A percentile compares a stretch with the other conserved stretches of the same genome.
These are phyloP conservation scores for Entomyzon cyanotis DNA, from an alignment of 2,113 vertebrate genomes.

Conservation along the genomic window DNA sequence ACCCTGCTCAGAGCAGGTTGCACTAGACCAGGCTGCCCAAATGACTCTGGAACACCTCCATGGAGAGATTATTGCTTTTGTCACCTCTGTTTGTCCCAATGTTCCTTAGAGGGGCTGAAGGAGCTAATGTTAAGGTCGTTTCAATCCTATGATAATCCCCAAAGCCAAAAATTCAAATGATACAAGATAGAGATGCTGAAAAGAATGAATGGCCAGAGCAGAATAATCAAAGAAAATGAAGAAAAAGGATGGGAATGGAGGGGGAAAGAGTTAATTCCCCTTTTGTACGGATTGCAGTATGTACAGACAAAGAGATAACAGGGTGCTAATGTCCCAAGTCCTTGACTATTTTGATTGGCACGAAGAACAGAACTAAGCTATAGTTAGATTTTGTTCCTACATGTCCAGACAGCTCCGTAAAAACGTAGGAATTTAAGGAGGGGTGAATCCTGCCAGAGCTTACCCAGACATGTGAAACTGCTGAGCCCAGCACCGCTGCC, in stretches of 20 bases:
- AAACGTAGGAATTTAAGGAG: slow-evolving; percentile 1
- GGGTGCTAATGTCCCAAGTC: not conserved
- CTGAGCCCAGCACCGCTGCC: not conserved
- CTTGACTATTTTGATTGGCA: slow-evolving; percentile 21
- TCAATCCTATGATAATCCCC: not conserved
- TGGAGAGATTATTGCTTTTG: not conserved
- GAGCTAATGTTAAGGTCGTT: not conserved
- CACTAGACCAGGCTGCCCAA: not conserved
- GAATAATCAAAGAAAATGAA: not conserved
- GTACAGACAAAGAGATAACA: slow-evolving; percentile 8
- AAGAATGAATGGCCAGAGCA: not conserved
- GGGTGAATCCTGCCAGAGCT: not conserved
- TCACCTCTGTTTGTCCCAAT: fast-evolving
- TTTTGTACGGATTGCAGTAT: not conserved
- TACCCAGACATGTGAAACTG: not conserved
- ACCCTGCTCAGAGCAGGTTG: not conserved
- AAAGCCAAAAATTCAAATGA: not conserved
- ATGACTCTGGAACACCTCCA: not conserved
- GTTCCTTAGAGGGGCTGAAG: not conserved
- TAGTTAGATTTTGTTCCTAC: slow-evolving; percentile 14
- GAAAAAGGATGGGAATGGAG: not conserved
- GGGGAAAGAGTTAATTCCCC: not conserved
- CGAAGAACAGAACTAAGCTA: not conserved
- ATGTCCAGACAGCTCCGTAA: slow-evolving; percentile 36
- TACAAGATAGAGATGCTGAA: not conserved